Percentiles rank a stretch among this genome's conserved stretches.
These are phyloP conservation scores for Achlya flavicornis DNA, from an alignment of 2,888 invertebrate species.

Conservation along the genomic window DNA sequence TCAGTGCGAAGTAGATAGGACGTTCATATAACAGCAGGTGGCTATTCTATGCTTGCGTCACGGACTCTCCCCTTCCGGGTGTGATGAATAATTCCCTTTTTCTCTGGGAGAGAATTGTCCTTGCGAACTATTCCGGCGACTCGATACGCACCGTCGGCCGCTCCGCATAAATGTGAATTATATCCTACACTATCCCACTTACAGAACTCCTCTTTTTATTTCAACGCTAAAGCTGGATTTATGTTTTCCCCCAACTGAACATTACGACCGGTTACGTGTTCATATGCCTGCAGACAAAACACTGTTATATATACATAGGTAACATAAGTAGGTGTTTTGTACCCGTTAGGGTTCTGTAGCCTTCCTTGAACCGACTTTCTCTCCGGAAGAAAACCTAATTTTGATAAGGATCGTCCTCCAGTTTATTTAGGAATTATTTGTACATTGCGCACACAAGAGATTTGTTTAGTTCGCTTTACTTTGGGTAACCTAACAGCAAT, in stretches of 20 bases:
- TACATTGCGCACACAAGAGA: not conserved
- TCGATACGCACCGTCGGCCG: constrained; percentile 79
- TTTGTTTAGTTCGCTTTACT: not conserved
- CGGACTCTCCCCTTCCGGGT: constrained; percentile 83
- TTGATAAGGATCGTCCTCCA: not conserved
- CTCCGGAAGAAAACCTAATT: not conserved
- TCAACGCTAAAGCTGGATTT: constrained; percentile 73
- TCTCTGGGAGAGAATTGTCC: constrained; percentile 80
- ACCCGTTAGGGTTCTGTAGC: not conserved
- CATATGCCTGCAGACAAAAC: constrained; percentile 43
- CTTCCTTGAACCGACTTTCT: not conserved
- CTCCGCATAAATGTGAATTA: constrained; percentile 81
- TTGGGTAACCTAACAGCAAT: no score
- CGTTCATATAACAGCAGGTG: constrained; percentile 58
- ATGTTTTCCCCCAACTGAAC: constrained; percentile 67
- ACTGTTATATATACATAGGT: constrained; percentile 18
- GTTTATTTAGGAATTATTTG: not conserved
- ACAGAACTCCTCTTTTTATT: constrained; percentile 76
- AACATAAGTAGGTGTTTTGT: constrained; percentile 18
- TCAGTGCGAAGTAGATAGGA: constrained; percentile 39
- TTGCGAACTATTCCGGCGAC: constrained; percentile 79
- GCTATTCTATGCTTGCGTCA: constrained; percentile 82
- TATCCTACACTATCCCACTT: constrained; percentile 78
- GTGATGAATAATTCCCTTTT: constrained; percentile 84
- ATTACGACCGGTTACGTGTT: constrained; percentile 59